Percentiles rank a stretch among this genome's conserved stretches.
Conservation (phyloP, 2,888 invertebrate species). For the Callosobruchus maculatus region DNA sequence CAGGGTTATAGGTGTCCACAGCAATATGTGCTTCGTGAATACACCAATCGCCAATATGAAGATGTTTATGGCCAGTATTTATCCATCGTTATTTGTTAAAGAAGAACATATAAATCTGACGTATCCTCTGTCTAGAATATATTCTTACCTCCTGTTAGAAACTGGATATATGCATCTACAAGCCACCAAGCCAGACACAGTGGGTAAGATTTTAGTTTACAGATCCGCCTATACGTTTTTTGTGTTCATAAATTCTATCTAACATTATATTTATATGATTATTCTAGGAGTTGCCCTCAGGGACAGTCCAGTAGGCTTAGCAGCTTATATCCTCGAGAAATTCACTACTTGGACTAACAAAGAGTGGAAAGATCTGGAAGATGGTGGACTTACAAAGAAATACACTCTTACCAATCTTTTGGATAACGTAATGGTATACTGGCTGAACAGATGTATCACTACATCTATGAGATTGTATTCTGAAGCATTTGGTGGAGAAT, state of each 20-base stretch:
- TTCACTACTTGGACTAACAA: slow-evolving; percentile 73
- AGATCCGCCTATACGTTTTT: too few relatives aligned
- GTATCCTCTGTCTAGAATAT: slow-evolving; percentile 53
- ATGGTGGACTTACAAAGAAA: slow-evolving; percentile 65
- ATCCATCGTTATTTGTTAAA: slow-evolving; percentile 43
- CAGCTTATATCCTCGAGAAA: slow-evolving; percentile 88
- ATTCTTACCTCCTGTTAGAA: slow-evolving; percentile 50
- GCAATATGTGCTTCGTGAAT: slow-evolving; percentile 51
- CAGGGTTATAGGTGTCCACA: slow-evolving; percentile 55
- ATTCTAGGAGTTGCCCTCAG: slow-evolving; percentile 63
- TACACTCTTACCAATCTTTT: slow-evolving; percentile 69
- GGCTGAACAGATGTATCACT: slow-evolving; percentile 69
- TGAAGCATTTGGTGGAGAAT: slow-evolving; percentile 52
- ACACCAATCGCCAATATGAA: slow-evolving; percentile 16
- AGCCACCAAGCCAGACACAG: slow-evolving; percentile 84
- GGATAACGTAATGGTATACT: slow-evolving; percentile 82
- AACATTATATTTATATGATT: too few relatives aligned
- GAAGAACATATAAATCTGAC: slow-evolving; percentile 50
- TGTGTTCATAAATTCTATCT: too few relatives aligned
- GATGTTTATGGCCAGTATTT: slow-evolving; percentile 16
- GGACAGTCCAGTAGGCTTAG: slow-evolving; percentile 81
- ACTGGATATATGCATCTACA: slow-evolving; percentile 72
- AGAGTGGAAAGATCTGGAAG: slow-evolving; percentile 49
- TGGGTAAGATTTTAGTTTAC: too few relatives aligned
- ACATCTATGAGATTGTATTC: slow-evolving; percentile 73